A percentile compares a stretch with the other conserved stretches of the same genome.
These are phyloP conservation scores for Megalurothrips usitatus DNA, from an alignment of 2,888 invertebrate genomes.

Conservation along the genomic window DNA sequence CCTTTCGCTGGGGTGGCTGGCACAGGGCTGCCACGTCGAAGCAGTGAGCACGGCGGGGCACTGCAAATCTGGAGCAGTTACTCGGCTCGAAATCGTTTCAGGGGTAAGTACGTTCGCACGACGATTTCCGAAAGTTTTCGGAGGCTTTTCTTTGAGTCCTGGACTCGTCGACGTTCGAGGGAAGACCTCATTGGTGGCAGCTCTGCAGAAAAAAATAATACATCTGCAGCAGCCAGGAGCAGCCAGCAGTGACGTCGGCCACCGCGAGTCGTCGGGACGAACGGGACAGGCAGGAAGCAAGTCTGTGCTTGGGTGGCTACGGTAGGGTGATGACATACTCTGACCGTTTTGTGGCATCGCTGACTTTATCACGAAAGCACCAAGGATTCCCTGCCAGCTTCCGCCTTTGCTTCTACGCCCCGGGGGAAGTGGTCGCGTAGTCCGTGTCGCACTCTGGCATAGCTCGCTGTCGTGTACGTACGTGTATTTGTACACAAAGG, in stretches of 20 bases:
- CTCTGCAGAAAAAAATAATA: background rate
- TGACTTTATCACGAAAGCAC: background rate
- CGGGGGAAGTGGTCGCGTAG: background rate
- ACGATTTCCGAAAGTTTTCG: no score
- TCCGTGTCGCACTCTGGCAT: background rate
- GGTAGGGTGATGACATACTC: background rate
- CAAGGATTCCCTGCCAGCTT: background rate
- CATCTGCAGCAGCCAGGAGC: background rate
- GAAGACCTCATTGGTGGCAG: background rate
- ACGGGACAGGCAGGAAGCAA: no score
- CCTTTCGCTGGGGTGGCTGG: background rate
- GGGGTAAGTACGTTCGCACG: no score
- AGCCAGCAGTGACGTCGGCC: no score
- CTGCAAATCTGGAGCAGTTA: no score
- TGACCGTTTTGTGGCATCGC: no score
- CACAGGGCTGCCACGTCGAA: background rate
- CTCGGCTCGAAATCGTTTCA: no score
- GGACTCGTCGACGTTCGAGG: no score
- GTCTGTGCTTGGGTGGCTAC: no score
- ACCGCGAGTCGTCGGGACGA: no score
- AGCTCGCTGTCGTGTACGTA: slow-evolving; percentile 9
- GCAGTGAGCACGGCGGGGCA: no score
- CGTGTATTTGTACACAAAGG: slow-evolving; percentile 21
- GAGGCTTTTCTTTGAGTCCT: no score
- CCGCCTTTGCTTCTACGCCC: background rate